Evolutionary conservation across 2,888 invertebrate species (phyloP), one percentile per base, ranked within the genome.

Genomic region (Sinohyriopsis cumingii): DNA sequence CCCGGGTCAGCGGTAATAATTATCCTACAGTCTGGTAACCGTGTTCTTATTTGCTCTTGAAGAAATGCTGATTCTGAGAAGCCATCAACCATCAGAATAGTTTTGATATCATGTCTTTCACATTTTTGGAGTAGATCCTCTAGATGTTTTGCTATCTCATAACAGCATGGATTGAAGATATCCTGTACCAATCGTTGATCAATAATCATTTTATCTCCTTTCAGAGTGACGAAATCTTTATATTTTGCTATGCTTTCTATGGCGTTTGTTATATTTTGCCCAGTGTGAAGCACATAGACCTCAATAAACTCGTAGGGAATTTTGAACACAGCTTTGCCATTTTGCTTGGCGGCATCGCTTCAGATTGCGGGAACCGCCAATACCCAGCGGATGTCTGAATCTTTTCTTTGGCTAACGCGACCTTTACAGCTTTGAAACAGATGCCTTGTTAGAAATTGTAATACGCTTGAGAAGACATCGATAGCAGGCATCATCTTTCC

Each of bases 31-130:
- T 22, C 15, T 56, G 25, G 6, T 54, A 63, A 67, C 25, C 20
- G 22, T 19, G 22, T 55, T 57, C 57, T n/a, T 22, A 61, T 45
- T 25, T 56, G 25, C 54, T 55, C 22, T n/a, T 55, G 33, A 54
- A 62, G 28, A 19, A 67, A 18, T n/a, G 55, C n/a, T 12, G 59
- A 61, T 22, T 59, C 33, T 12, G 67, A 18, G 28, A 55, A 67
- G 12, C 67, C 67, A 24, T 62, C 67, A 4, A 67, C 67, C 12
- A 67, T 60, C 25, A 67, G 33, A 9, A 67, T 54, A 28, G 60
- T 55, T n/a, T 67, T 67, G n/a, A 67, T 45, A 5, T 22, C 28
- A 12, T 3, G 4, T 25, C 25, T 55, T 45, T 61, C 61, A 55
- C 28, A 18, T 55, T 54, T 20, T 0, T 54, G 22, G 5, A 67